Conservation (phyloP, 2,888 invertebrate genomes). For the Reticulitermes lucifugus region DNA sequence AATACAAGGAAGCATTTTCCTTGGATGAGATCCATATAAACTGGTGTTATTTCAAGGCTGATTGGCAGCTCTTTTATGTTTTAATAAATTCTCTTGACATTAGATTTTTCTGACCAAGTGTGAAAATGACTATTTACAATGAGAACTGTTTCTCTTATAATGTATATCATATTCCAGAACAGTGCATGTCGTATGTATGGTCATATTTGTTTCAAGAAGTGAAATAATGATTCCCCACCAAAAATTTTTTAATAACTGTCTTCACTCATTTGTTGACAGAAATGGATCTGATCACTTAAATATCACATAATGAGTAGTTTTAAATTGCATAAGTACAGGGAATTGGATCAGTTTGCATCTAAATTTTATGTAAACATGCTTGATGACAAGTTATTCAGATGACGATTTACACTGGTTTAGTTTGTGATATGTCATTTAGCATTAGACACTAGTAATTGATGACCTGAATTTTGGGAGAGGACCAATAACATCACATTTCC, state of each 20-base stretch:
- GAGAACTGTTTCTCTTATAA: background rate
- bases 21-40: background rate
- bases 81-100: background rate
- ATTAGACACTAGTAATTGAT: background rate
- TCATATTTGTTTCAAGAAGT: background rate
- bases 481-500: slow-evolving; percentile 31
- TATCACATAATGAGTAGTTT: background rate
- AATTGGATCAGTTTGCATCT: no score
- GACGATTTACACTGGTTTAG: background rate
- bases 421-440: background rate
- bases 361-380: background rate
- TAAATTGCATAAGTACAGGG: no score
- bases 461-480: slow-evolving; percentile 18
- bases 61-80: background rate
- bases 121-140: background rate
- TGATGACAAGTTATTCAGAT: background rate
- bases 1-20: background rate
- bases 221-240: background rate
- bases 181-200: background rate
- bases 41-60: background rate
- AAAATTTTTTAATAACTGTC: background rate
- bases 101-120: background rate
- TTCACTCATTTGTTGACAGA: background rate
- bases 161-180: background rate
- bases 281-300: background rate